Conservation (phyloP, 2,888 invertebrate genomes). For the Arge pagana region DNA sequence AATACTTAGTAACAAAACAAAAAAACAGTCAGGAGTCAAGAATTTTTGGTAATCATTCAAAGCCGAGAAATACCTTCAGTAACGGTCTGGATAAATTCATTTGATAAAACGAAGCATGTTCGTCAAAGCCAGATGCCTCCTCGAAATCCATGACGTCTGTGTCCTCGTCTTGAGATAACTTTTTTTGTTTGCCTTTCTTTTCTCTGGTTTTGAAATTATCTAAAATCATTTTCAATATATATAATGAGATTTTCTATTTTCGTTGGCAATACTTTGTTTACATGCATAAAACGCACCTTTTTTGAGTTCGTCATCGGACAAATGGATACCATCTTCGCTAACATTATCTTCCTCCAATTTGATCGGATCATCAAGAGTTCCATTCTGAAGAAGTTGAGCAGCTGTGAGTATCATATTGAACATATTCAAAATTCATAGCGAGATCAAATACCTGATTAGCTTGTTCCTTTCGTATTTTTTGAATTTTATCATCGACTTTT, state of each 20-base stretch:
- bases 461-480: constrained; percentile 62
- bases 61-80: constrained; percentile 69
- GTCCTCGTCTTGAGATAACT: constrained; percentile 58
- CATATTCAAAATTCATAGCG: not conserved
- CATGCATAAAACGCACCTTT: constrained; percentile 47
- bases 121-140: constrained; percentile 69
- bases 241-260: no score
- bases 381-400: constrained; percentile 31
- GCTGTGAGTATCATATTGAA: constrained; percentile 61
- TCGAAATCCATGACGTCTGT: constrained; percentile 63
- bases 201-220: constrained; percentile 51
- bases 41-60: not conserved
- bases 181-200: constrained; percentile 52
- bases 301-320: constrained; percentile 78
- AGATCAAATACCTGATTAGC: constrained; percentile 56
- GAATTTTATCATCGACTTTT: constrained; percentile 85
- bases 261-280: no score
- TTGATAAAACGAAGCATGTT: constrained; percentile 80
- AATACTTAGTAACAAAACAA: constrained; percentile 4
- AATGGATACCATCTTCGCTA: constrained; percentile 62
- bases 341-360: constrained; percentile 33
- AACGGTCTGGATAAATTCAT: constrained; percentile 96
- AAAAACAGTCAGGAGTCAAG: not conserved
- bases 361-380: constrained; percentile 43
- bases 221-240: constrained; percentile 28